Conservation (phyloP, 2,113 vertebrate species). For the Microcebus griseorufus region DNA sequence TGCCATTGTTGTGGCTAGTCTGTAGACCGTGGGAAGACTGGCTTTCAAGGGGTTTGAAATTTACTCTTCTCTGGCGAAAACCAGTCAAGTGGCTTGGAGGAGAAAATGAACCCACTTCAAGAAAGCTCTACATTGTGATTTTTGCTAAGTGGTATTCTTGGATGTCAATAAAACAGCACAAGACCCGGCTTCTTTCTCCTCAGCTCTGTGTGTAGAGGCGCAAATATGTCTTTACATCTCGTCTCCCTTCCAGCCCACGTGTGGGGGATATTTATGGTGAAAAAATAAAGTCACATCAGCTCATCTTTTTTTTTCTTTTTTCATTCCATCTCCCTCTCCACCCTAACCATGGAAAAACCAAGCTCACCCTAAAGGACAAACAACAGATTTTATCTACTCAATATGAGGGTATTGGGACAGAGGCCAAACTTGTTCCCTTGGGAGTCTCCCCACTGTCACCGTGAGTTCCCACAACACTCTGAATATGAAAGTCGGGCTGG, state of each 20-base stretch:
- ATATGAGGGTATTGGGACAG: rapidly evolving
- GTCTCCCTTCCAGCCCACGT: background rate
- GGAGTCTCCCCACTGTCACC: background rate
- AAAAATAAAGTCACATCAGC: background rate
- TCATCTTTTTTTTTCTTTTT: background rate
- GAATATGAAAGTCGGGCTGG: rapidly evolving
- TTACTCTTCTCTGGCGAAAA: slow-evolving; percentile 44
- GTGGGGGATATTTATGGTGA: background rate
- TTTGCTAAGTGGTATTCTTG: slow-evolving; percentile 52
- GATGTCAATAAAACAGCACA: slow-evolving; percentile 40
- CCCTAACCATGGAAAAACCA: background rate
- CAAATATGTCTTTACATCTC: background rate
- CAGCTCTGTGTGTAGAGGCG: background rate
- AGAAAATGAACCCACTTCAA: slow-evolving; percentile 67
- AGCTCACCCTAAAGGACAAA: background rate
- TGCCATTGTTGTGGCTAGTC: background rate
- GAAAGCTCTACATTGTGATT: slow-evolving; percentile 57
- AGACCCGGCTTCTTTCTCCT: background rate
- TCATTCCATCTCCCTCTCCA: too few relatives aligned
- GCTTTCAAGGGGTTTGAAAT: slow-evolving; percentile 31
- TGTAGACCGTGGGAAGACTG: background rate
- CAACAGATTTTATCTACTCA: background rate
- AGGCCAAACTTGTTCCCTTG: background rate
- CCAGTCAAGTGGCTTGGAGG: slow-evolving; percentile 51
- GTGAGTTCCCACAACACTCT: too few relatives aligned